Base-by-base conservation (phyloP, 1,140 invertebrate species). In the Chionoecetes opilio region DNA sequence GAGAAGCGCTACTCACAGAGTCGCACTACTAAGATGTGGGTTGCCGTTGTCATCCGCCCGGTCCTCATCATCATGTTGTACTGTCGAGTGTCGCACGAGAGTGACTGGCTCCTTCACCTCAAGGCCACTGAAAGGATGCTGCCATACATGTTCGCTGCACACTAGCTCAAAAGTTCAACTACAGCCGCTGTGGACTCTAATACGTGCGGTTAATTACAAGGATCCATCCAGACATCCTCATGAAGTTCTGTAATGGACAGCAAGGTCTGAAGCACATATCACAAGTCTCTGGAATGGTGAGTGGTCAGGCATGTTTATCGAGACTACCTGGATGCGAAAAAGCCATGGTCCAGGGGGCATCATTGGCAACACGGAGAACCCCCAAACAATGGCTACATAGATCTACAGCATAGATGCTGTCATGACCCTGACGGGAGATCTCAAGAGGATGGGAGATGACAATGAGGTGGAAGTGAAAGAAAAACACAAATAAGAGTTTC, bases 61-160 rank as follows among this genome's bases (percentile, higher is more conserved):
- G 84, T 86, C 35, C 29, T 86, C 29, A 86, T 86, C 29, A 86
- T 86, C 84, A 86, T 86, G 84, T 3, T 86, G 84, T 17, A 3
- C 84, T 86, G 14, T 86, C 29, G 84, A 31, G 84, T 29, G 29
- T 17, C 14, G 26, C 84, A 31, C 17, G 35, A 86, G 26, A 26
- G 17, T 29, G 29, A 86, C 29, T 86, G 84, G 84, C 84, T 31
- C 14, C 84, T 86, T n/a, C 31, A 37, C 29, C 84, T 86, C 8
- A 29, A 31, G 29, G 84, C 84, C 14, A 31, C 26, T 29, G 29
- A 86, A 21, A 9, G 2, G 21, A 63, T 63, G 53, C 9, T 63
- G 53, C 53, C 53, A 63, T 63, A 63, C 17, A 21, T 86, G 14
- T 86, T 86, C 29, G 21, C 84, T 86, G 84, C 84, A 3, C 31